Base-by-base conservation (phyloP, 2,113 vertebrate species). In the Cairina moschata region DNA sequence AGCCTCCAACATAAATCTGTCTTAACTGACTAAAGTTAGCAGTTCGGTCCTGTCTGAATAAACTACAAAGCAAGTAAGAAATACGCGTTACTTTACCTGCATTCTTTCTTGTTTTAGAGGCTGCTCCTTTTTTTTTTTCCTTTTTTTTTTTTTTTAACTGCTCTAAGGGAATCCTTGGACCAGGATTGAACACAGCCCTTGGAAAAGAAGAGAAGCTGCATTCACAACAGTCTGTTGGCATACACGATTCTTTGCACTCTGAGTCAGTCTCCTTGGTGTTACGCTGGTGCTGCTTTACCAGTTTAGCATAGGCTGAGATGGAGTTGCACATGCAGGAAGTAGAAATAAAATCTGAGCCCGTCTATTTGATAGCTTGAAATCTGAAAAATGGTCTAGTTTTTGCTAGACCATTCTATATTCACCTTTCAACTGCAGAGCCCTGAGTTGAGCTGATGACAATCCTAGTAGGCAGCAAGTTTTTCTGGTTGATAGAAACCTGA, bases 401-500 rank as follows among this genome's bases (percentile, higher is more conserved):
- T 81, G 52, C 68, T 67, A 34, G 18, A 17, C 42, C 28, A 17
- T 52, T 84, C 86, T 44, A 73, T 42, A 1, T 90, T 86, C 42
- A 32, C 69, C 62, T 84, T 92, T 54, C 52, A 50, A 26, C 34
- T 48, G 68, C 34, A 1, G 58, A 79, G 63, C 42, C 58, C 44
- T 25, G 65, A 46, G 54, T 77, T 48, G 74, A 59, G 83, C 87
- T 52, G 80, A 48, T 74, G 62, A 67, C 77, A 63, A 8, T 15
- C 74, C 80, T 44, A 17, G 26, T 16, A 83, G 78, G 86, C 94
- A 86, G 86, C 21, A 16, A 72, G 88, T 46, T 96, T 95, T 93
- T 75, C 88, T 89, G 89, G 38, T 85, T 96, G 88, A 93, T 88
- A 36, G 71, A 94, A 95, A 90, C 50, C 76, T 94, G 95, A 88